Evolutionary conservation across 2,113 vertebrate species (phyloP).

Genomic region (Ammospiza nelsoni): DNA sequence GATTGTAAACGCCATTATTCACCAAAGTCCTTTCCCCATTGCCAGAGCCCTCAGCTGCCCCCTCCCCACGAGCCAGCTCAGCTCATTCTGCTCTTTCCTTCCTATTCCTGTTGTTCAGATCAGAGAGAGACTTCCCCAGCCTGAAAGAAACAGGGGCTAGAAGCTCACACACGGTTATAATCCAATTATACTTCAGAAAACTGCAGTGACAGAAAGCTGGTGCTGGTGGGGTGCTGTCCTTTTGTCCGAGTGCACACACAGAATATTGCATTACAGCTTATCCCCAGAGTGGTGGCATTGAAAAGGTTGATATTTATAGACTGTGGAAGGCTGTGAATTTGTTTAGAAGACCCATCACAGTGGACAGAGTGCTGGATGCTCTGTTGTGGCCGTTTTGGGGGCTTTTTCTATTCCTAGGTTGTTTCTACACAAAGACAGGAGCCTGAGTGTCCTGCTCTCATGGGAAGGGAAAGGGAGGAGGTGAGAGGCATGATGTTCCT

Average conservation of each 20-base stretch:
- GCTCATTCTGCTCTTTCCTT: background rate
- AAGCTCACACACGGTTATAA: background rate
- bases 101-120: background rate
- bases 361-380: background rate
- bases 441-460: background rate
- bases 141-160: background rate
- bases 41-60: background rate
- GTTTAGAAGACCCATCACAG: background rate
- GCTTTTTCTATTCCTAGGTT: background rate
- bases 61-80: background rate
- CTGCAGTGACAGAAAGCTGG: background rate
- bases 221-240: conserved; percentile 16
- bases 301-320: conserved; percentile 29
- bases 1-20: background rate
- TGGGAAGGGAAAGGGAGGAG: background rate
- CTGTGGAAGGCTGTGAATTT: background rate
- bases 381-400: background rate
- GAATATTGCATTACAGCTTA: background rate
- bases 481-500: fast-evolving
- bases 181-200: conserved; percentile 37
- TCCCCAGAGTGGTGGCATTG: background rate
- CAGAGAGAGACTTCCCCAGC: background rate
- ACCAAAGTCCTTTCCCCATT: background rate
- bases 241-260: conserved; percentile 18
- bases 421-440: background rate